phyloP scores from a whole-genome alignment of 2,888 invertebrate species.

The Margaritifera margaritifera region DNA sequence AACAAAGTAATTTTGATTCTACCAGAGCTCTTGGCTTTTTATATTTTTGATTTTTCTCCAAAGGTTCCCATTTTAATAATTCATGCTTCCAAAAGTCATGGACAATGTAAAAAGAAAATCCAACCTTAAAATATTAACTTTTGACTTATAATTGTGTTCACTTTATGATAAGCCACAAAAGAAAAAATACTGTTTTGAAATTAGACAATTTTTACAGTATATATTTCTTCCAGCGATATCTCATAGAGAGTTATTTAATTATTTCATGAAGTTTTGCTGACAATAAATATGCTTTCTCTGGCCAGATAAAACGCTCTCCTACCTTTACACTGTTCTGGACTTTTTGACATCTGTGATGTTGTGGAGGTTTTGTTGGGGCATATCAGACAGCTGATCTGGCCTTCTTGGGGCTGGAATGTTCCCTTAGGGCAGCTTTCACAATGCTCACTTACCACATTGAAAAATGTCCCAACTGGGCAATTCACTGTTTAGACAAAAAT shows the following conservation, averaged over 20 bases:
- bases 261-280: not conserved
- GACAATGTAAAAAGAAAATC: no score
- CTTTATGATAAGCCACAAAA: no score
- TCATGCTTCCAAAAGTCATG: no score
- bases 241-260: not conserved
- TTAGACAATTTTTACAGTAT: no score
- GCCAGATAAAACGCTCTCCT: conserved; percentile 3
- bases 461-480: conserved; percentile 80
- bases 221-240: not conserved
- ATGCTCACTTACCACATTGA: conserved; percentile 75
- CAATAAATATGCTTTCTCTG: not conserved
- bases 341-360: conserved; percentile 72
- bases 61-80: no score
- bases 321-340: conserved; percentile 73
- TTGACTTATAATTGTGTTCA: no score
- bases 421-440: conserved; percentile 79
- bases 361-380: conserved; percentile 79
- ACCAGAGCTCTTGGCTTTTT: no score
- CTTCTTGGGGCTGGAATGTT: conserved; percentile 77
- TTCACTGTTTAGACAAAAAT: conserved; percentile 74
- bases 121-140: no score
- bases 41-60: no score
- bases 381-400: conserved; percentile 76
- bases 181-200: no score
- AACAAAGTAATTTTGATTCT: no score